Base-by-base conservation (phyloP, 2,113 vertebrate species). In the Corvus hawaiiensis region DNA sequence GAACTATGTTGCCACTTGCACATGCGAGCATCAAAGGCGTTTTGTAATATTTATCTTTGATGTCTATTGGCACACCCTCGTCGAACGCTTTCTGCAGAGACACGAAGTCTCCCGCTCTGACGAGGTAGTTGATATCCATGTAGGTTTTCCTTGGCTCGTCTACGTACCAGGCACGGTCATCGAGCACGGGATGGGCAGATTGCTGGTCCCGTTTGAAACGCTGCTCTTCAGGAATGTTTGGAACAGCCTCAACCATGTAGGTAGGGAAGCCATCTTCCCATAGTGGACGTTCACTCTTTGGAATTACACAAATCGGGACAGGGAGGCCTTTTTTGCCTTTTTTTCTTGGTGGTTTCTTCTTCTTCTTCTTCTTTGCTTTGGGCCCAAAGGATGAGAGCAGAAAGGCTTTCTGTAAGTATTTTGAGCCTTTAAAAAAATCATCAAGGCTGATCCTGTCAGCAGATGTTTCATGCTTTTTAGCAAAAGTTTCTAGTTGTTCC, bases 11-110 rank as follows among this genome's bases (percentile, higher is more conserved):
- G 20, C 99, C 99, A 69, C 39, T 98, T 39, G 97, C 95, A 91
- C 99, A 99, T 0, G 99, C 99, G 13, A 96, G 95, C 98, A 99
- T 99, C 51, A 99, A 97, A 1, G 99, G 99, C 2, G 99, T 99
- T 98, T 99, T 99, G 96, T 99, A 99, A 59, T 97, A 99, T 64
- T 84, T 97, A 80, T 99, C 99, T 63, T 98, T 98, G 52, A 99
- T 87, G 69, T 99, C 98, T 94, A 99, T 98, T 4, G 98, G 98
- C 37, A 99, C 97, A 8, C 98, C 98, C 33, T 98, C 94, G 11
- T 97, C 98, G 56, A 99, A 98, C 0, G 99, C 99, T 15, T 98
- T 98, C 91, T 98, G 98, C 84, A 99, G 95, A 35, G 99, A 99
- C 30, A 98, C 98, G 19, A 98, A 54, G 77, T 99, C 98, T 62